These are phyloP conservation scores for Furnarius figulus DNA, from an alignment of 2,113 vertebrate species.

Conservation along the genomic window DNA sequence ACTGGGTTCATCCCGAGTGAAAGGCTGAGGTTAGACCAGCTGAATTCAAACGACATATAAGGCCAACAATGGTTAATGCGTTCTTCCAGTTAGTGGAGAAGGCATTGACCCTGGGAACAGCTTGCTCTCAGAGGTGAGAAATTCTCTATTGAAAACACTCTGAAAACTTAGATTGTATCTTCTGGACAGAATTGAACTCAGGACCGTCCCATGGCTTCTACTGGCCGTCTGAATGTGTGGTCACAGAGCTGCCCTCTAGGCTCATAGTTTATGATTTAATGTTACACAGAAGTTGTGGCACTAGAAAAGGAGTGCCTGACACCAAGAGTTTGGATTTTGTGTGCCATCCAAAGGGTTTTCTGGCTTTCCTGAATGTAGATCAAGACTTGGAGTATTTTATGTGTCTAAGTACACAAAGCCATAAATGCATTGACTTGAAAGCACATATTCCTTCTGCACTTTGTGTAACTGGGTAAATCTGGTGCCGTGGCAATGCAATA, in stretches of 20 bases:
- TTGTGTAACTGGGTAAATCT: neutral
- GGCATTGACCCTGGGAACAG: neutral
- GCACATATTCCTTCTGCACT: neutral
- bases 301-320: neutral
- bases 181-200: neutral
- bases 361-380: neutral
- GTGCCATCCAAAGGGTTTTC: neutral
- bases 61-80: neutral
- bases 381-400: neutral
- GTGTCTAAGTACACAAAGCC: neutral
- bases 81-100: neutral
- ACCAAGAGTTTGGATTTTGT: neutral
- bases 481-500: neutral
- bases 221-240: neutral
- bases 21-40: neutral
- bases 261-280: neutral
- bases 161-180: neutral
- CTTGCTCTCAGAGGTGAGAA: neutral
- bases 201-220: neutral
- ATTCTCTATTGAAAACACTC: neutral
- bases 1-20: neutral
- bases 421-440: neutral
- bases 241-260: neutral
- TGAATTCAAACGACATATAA: neutral
- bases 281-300: rapidly evolving